Percentiles rank a stretch among this genome's conserved stretches.
phyloP scores from a whole-genome alignment of 2,888 invertebrate species.

The Formica aserva region DNA sequence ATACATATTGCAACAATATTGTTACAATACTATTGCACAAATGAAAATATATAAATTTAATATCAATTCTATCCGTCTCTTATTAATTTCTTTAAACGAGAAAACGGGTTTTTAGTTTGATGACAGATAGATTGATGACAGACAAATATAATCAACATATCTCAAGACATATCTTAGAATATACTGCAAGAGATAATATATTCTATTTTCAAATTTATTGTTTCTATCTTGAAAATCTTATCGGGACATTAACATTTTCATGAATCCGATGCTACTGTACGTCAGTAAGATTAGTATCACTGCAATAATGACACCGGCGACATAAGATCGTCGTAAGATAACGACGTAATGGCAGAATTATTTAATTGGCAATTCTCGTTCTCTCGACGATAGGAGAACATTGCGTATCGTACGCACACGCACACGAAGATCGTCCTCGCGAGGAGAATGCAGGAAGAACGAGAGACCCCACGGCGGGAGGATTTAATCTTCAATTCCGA shows the following conservation, averaged over 20 bases:
- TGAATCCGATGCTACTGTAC: neutral
- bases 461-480: slow-evolving; percentile 67
- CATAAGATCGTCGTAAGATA: slow-evolving; percentile 14
- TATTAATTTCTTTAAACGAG: neutral
- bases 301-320: slow-evolving; percentile 9
- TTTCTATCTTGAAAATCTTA: neutral
- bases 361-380: slow-evolving; percentile 32
- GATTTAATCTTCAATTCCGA: slow-evolving; percentile 78
- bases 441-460: slow-evolving; percentile 45
- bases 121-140: neutral
- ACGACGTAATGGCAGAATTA: slow-evolving; percentile 19
- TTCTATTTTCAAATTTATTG: slow-evolving; percentile 5
- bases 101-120: neutral
- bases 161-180: neutral
- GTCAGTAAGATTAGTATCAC: neutral
- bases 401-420: slow-evolving; percentile 32
- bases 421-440: slow-evolving; percentile 7
- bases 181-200: slow-evolving; percentile 6
- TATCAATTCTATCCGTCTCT: neutral
- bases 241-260: neutral
- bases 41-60: neutral
- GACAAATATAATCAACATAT: neutral
- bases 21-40: neutral
- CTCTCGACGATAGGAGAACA: neutral
- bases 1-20: neutral